Percentiles rank a stretch among this genome's conserved stretches.
Evolutionary conservation across 2,113 vertebrate species (phyloP).

Genomic region (Peromyscus maniculatus): DNA sequence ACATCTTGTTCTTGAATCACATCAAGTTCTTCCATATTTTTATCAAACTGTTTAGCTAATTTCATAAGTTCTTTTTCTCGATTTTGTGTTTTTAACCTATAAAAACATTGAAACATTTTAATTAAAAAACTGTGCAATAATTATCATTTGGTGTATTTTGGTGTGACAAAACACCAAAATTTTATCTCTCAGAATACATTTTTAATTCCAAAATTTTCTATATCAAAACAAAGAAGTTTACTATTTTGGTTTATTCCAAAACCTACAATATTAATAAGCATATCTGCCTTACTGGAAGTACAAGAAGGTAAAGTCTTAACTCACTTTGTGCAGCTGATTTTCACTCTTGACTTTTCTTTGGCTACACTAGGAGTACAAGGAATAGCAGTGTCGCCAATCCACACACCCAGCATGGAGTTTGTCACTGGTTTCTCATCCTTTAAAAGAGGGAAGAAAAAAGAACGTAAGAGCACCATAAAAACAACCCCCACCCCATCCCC

Average conservation of each 20-base stretch:
- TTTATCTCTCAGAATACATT: not conserved
- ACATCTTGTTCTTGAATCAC: conserved; percentile 86
- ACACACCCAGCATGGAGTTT: conserved; percentile 91
- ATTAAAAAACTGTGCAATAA: conserved; percentile 39
- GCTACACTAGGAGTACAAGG: conserved; percentile 91
- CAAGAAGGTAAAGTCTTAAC: conserved; percentile 50
- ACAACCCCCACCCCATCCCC: not conserved
- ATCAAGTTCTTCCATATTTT: conserved; percentile 92
- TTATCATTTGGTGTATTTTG: conserved; percentile 39
- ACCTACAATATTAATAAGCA: conserved; percentile 42
- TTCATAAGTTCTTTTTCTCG: conserved; percentile 94
- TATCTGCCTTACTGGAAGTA: not conserved
- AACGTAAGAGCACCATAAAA: not conserved
- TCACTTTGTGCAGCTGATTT: conserved; percentile 89
- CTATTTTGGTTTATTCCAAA: conserved; percentile 9
- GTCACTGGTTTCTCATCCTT: conserved; percentile 90
- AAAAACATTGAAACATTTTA: conserved; percentile 71
- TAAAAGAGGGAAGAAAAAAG: not conserved
- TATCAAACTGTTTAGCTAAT: conserved; percentile 95
- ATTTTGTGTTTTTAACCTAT: conserved; percentile 88
- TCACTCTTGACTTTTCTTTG: conserved; percentile 87
- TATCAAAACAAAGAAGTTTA: conserved; percentile 49
- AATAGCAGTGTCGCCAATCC: conserved; percentile 93
- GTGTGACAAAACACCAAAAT: conserved; percentile 36
- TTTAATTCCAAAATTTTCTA: conserved; percentile 53